phyloP scores from a whole-genome alignment of 2,888 invertebrate species.

The Erebia aethiops region DNA sequence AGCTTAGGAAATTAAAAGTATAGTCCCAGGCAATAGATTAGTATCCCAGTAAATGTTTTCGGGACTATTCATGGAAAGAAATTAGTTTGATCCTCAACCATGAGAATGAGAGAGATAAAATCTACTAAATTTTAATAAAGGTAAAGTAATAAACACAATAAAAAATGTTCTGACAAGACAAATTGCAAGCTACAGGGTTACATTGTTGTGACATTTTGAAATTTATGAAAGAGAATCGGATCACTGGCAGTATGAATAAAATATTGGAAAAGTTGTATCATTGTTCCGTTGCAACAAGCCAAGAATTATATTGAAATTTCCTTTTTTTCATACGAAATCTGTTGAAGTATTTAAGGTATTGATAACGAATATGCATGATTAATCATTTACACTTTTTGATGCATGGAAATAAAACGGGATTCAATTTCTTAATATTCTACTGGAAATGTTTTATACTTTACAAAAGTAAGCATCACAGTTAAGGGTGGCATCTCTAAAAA shows the following conservation, averaged over 20 bases:
- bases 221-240: conserved; percentile 41
- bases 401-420: not conserved
- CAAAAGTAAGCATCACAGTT: no score
- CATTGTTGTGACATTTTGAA: conserved; percentile 37
- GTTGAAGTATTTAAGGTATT: conserved; percentile 12
- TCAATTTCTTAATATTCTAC: not conserved
- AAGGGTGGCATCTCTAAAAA: no score
- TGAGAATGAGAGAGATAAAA: not conserved
- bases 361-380: not conserved
- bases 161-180: conserved; percentile 35
- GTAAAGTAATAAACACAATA: conserved; percentile 3
- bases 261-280: conserved; percentile 36
- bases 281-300: conserved; percentile 26
- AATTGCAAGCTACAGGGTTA: conserved; percentile 38
- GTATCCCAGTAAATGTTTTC: no score
- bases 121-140: not conserved
- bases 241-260: conserved; percentile 39
- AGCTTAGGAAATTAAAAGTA: no score
- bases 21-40: no score
- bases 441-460: no score
- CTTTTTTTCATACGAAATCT: not conserved
- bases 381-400: not conserved
- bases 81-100: not conserved
- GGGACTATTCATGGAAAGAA: no score
- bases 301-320: conserved; percentile 7